Conservation (phyloP, 2,888 invertebrate species). For the Torymus aiolomorphi region DNA sequence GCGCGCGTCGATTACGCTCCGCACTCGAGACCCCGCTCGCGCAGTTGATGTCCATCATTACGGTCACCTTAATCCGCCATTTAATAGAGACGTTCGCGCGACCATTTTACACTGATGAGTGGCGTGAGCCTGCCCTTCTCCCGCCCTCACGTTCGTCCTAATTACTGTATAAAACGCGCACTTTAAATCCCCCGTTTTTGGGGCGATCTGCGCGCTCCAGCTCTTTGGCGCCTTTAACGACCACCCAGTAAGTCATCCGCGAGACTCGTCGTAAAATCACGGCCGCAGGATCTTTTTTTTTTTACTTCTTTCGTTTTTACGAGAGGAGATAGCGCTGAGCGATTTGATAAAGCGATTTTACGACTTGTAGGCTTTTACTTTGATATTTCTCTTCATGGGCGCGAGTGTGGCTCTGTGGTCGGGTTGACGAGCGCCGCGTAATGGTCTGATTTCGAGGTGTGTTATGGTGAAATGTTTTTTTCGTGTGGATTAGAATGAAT, state of each 20-base stretch:
- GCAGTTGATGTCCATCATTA: slow-evolving; percentile 66
- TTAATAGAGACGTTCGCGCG: slow-evolving; percentile 70
- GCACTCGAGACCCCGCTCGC: background rate
- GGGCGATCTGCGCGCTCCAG: slow-evolving; percentile 50
- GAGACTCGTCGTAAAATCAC: slow-evolving; percentile 45
- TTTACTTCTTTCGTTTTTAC: too few species aligned
- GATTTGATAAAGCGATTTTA: too few species aligned
- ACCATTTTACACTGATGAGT: slow-evolving; percentile 62
- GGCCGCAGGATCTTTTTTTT: background rate
- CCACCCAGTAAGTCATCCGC: slow-evolving; percentile 57
- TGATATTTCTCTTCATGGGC: too few species aligned
- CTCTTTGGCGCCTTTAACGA: slow-evolving; percentile 65
- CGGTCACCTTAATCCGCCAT: slow-evolving; percentile 65
- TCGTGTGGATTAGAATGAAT: too few species aligned
- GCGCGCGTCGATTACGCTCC: background rate
- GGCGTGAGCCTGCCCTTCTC: slow-evolving; percentile 60
- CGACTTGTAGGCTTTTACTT: too few species aligned
- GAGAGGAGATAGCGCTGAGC: too few species aligned
- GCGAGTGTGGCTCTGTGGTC: too few species aligned
- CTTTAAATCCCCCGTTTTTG: slow-evolving; percentile 58
- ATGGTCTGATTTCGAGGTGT: too few species aligned
- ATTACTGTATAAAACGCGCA: slow-evolving; percentile 68
- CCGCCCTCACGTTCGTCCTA: slow-evolving; percentile 60
- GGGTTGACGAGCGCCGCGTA: too few species aligned
- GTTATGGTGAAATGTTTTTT: too few species aligned